Percentiles rank a stretch among this genome's conserved stretches.
Conservation (phyloP, 2,888 invertebrate genomes). For the Drosophila sordidapex region DNA sequence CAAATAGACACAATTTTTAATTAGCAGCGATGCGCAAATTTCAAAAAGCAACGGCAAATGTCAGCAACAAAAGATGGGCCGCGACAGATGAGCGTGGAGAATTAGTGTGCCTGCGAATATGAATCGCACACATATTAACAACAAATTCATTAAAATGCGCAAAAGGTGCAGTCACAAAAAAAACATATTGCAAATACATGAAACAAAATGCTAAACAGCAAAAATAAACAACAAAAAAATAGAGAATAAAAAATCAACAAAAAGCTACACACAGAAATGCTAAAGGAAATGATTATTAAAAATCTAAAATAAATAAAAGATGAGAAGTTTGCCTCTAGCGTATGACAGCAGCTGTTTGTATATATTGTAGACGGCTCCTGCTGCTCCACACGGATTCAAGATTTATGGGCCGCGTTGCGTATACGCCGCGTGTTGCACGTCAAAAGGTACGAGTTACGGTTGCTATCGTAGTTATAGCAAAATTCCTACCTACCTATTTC, state of each 20-base stretch:
- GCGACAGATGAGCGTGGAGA: conserved; percentile 52
- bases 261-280: conserved; percentile 18
- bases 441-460: conserved; percentile 54
- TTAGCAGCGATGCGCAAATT: conserved; percentile 81
- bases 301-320: conserved; percentile 78
- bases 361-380: conserved; percentile 29
- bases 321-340: conserved; percentile 70
- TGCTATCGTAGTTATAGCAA: conserved; percentile 54
- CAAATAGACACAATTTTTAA: conserved; percentile 80
- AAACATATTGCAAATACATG: conserved; percentile 37
- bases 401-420: conserved; percentile 72
- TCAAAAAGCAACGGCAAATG: conserved; percentile 64
- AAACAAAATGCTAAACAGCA: conserved; percentile 60
- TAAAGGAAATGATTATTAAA: conserved; percentile 74
- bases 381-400: conserved; percentile 47
- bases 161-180: conserved; percentile 37
- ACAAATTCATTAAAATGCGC: conserved; percentile 79
- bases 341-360: conserved; percentile 78
- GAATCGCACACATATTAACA: conserved; percentile 66
- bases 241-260: neutral
- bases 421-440: conserved; percentile 67
- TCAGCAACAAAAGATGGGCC: conserved; percentile 77
- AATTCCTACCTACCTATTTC: conserved; percentile 26
- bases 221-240: conserved; percentile 5
- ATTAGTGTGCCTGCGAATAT: conserved; percentile 50